Percentiles rank a stretch among this genome's conserved stretches.
Evolutionary conservation across 2,797 vertebrate species (phyloP).

Genomic region (Kryptolebias ocellatus): DNA sequence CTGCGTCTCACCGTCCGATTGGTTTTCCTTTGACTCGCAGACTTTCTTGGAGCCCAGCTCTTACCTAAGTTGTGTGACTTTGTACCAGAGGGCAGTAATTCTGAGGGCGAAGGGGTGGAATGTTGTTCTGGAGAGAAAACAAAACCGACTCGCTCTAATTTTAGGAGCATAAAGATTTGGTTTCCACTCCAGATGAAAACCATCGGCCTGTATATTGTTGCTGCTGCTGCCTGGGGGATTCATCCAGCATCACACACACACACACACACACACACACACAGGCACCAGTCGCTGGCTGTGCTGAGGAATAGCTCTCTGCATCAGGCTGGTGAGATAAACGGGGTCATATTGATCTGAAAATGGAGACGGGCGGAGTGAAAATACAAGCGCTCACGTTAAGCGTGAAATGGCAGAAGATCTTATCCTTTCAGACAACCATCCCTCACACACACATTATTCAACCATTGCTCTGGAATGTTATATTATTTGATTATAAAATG

Average conservation of each 20-base stretch:
- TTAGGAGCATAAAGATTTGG: constrained; percentile 74
- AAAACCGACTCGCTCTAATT: constrained; percentile 69
- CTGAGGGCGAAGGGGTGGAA: constrained; percentile 61
- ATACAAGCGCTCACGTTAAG: constrained; percentile 47
- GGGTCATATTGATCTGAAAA: constrained; percentile 75
- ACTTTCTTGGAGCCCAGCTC: constrained; percentile 25
- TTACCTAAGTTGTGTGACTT: constrained; percentile 62
- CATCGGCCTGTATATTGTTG: constrained; percentile 73
- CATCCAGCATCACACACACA: constrained; percentile 35
- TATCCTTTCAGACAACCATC: constrained; percentile 57
- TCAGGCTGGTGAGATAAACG: constrained; percentile 66
- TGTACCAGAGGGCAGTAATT: constrained; percentile 51
- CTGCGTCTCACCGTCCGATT: constrained; percentile 17
- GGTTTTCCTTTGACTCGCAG: constrained; percentile 44
- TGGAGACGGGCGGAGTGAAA: constrained; percentile 48
- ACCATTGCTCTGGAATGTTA: constrained; percentile 16
- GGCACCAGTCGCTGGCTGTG: constrained; percentile 33
- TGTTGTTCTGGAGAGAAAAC: constrained; percentile 65
- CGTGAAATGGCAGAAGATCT: constrained; percentile 71
- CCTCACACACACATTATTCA: constrained; percentile 44
- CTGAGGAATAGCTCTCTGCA: constrained; percentile 45
- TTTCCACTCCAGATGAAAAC: constrained; percentile 76
- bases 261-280: constrained; percentile 35
- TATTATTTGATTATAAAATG: constrained; percentile 9
- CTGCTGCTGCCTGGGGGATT: constrained; percentile 58